Percentiles rank a stretch among this genome's conserved stretches.
These are phyloP conservation scores for Mylabris phalerata DNA, from an alignment of 1,140 invertebrate genomes.

Conservation along the genomic window DNA sequence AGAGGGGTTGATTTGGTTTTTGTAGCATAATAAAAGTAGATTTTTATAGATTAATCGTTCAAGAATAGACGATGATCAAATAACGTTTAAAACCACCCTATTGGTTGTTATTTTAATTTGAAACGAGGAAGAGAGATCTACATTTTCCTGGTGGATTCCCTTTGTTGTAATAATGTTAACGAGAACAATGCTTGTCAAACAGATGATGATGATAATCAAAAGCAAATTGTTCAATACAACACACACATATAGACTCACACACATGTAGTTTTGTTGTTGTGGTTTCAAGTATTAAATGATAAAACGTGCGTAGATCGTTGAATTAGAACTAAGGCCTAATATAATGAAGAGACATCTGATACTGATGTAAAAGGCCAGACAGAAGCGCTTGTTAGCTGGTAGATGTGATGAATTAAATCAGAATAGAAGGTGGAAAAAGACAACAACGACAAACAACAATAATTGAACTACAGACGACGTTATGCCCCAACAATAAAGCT, in stretches of 20 bases:
- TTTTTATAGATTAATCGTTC: background rate
- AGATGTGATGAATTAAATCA: no score
- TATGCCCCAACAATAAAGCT: no score
- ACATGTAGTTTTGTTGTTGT: background rate
- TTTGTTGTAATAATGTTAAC: background rate
- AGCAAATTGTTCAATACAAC: conserved; percentile 13
- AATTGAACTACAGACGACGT: no score
- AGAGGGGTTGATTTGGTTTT: background rate
- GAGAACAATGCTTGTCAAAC: conserved; percentile 14
- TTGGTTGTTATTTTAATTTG: no score
- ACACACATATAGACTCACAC: no score
- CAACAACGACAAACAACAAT: no score
- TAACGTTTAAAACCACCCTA: no score
- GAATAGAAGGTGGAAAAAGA: no score
- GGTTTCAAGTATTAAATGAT: conserved; percentile 13
- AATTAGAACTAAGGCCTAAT: conserved; percentile 8
- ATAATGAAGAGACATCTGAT: conserved; percentile 16
- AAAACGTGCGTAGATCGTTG: conserved; percentile 14
- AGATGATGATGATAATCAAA: conserved; percentile 7
- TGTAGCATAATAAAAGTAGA: background rate
- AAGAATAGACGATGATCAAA: background rate
- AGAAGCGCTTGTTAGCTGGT: background rate
- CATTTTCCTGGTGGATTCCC: no score
- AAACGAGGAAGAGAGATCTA: no score
- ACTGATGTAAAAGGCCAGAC: conserved; percentile 9